A percentile compares a stretch with the other conserved stretches of the same genome.
phyloP scores from a whole-genome alignment of 2,797 vertebrate species.

The Sphenopsis melanotis region DNA sequence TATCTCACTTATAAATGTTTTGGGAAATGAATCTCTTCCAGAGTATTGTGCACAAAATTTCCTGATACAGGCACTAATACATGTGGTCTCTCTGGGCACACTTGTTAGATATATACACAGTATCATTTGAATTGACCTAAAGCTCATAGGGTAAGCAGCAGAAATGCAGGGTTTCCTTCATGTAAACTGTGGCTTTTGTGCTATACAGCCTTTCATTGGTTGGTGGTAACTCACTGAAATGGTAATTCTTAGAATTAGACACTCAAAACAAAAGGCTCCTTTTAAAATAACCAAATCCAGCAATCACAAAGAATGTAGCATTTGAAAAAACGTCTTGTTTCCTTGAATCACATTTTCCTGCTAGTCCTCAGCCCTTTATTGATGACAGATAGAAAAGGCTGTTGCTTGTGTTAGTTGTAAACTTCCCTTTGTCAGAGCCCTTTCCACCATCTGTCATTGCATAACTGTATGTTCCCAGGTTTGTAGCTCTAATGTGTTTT shows the following conservation, averaged over 20 bases:
- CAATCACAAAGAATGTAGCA: constrained; percentile 42
- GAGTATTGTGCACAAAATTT: not conserved
- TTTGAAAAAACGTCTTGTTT: constrained; percentile 40
- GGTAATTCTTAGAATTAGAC: constrained; percentile 43
- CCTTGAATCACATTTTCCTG: constrained; percentile 50
- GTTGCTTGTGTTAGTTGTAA: constrained; percentile 53
- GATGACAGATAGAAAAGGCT: constrained; percentile 53
- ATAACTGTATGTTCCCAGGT: constrained; percentile 63
- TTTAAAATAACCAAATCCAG: constrained; percentile 50
- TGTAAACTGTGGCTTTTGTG: not conserved
- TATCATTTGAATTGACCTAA: not conserved
- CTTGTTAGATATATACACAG: not conserved
- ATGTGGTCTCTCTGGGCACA: not conserved
- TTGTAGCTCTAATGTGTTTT: constrained; percentile 58
- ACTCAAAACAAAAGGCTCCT: constrained; percentile 31
- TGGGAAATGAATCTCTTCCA: not conserved
- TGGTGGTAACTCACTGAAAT: constrained; percentile 30
- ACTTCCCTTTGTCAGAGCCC: constrained; percentile 53
- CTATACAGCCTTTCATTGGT: not conserved
- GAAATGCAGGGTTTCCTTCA: not conserved
- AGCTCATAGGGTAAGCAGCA: not conserved
- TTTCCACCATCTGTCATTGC: constrained; percentile 66
- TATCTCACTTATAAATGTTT: not conserved
- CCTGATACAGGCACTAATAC: not conserved
- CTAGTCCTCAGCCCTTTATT: constrained; percentile 36